Evolutionary conservation across 2,113 vertebrate species (phyloP).

Genomic region (Mungos mungo): DNA sequence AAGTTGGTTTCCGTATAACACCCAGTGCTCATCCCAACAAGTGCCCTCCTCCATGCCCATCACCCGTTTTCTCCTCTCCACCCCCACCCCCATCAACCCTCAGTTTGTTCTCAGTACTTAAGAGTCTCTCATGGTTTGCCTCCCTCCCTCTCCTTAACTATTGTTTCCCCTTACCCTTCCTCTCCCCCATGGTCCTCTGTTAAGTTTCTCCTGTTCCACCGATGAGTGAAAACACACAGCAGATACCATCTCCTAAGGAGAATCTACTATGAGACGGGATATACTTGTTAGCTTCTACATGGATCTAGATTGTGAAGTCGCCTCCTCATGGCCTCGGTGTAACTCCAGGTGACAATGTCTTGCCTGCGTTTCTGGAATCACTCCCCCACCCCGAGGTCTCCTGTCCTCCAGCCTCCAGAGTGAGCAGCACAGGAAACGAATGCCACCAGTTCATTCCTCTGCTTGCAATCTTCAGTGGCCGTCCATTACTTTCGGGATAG

Average conservation of each 20-base stretch:
- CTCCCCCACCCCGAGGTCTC: neutral
- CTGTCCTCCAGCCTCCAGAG: neutral
- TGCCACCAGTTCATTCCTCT: neutral
- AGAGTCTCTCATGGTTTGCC: too few relatives aligned
- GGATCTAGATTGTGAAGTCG: neutral
- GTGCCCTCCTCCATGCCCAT: too few relatives aligned
- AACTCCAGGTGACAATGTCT: neutral
- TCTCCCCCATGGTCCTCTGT: too few relatives aligned
- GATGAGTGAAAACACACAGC: too few relatives aligned
- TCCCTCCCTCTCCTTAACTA: too few relatives aligned
- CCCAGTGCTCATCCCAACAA: too few relatives aligned
- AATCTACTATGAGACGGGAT: neutral
- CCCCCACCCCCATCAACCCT: too few relatives aligned
- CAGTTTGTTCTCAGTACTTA: too few relatives aligned
- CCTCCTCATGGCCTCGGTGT: neutral
- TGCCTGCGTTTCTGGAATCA: neutral
- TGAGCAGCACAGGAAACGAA: neutral
- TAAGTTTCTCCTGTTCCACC: too few relatives aligned
- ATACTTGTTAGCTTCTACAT: neutral
- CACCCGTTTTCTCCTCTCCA: too few relatives aligned
- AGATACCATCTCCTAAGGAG: neutral
- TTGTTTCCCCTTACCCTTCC: too few relatives aligned
- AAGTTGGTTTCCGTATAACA: too few relatives aligned
- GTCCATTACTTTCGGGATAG: neutral
- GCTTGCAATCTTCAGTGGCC: neutral